Conservation (phyloP, 2,113 vertebrate genomes). For the Dissostichus mawsoni region DNA sequence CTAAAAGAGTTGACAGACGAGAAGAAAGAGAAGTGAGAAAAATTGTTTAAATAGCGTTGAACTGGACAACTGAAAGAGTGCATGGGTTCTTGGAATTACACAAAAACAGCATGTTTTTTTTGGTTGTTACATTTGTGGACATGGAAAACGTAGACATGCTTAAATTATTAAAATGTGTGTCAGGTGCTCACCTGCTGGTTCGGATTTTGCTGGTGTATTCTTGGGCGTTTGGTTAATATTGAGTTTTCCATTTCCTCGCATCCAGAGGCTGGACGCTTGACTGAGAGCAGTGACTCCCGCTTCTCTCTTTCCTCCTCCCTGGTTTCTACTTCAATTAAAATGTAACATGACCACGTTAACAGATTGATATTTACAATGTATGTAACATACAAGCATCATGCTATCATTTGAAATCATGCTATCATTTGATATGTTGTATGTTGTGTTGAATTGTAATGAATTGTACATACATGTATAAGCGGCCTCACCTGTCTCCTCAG, state of each 20-base stretch:
- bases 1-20: constrained; percentile 69
- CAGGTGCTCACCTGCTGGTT: constrained; percentile 88
- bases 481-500: constrained; percentile 86
- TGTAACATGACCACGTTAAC: neutral
- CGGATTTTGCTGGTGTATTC: constrained; percentile 90
- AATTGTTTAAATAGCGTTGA: constrained; percentile 2
- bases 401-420: neutral
- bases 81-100: constrained; percentile 8
- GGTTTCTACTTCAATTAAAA: constrained; percentile 80
- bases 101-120: constrained; percentile 1
- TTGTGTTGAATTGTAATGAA: neutral
- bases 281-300: constrained; percentile 84
- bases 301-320: constrained; percentile 87
- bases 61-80: neutral
- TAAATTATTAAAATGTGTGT: constrained; percentile 25
- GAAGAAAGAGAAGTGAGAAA: neutral
- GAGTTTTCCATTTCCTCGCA: constrained; percentile 86
- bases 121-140: neutral
- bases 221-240: constrained; percentile 89
- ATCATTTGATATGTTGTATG: neutral
- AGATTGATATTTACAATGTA: neutral
- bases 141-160: constrained; percentile 2
- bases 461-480: neutral
- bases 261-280: constrained; percentile 86
- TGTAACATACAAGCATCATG: neutral